Evolutionary conservation across 2,113 vertebrate species (phyloP).

Genomic region (Poicephalus gulielmi): DNA sequence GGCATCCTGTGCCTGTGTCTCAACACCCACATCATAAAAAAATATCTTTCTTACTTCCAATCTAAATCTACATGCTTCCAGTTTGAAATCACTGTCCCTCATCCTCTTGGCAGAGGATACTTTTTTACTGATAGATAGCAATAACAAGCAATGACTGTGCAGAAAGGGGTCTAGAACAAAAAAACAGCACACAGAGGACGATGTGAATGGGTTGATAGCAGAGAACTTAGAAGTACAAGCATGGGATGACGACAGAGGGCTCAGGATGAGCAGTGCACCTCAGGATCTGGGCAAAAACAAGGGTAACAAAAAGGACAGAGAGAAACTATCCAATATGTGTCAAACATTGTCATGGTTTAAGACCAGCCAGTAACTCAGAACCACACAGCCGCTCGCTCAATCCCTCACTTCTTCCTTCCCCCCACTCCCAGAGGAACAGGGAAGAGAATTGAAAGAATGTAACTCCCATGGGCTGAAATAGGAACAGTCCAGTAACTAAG

Average conservation of each 20-base stretch:
- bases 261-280: background rate
- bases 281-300: background rate
- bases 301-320: background rate
- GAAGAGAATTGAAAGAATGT: no score
- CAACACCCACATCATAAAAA: rapidly evolving
- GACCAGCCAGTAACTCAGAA: background rate
- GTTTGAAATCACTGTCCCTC: background rate
- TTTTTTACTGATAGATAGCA: background rate
- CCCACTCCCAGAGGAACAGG: no score
- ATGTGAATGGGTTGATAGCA: background rate
- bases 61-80: background rate
- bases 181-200: background rate
- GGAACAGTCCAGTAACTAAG: no score
- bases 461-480: no score
- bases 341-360: background rate
- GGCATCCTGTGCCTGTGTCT: background rate
- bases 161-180: background rate
- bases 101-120: background rate
- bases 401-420: background rate
- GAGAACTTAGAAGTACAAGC: background rate
- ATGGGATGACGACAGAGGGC: background rate
- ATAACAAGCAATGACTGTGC: background rate
- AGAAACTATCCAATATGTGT: background rate
- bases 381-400: background rate
- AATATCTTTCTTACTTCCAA: background rate